Percentiles rank a stretch among this genome's conserved stretches.
Evolutionary conservation across 2,797 vertebrate genomes (phyloP).

Genomic region (Echiichthys vipera): DNA sequence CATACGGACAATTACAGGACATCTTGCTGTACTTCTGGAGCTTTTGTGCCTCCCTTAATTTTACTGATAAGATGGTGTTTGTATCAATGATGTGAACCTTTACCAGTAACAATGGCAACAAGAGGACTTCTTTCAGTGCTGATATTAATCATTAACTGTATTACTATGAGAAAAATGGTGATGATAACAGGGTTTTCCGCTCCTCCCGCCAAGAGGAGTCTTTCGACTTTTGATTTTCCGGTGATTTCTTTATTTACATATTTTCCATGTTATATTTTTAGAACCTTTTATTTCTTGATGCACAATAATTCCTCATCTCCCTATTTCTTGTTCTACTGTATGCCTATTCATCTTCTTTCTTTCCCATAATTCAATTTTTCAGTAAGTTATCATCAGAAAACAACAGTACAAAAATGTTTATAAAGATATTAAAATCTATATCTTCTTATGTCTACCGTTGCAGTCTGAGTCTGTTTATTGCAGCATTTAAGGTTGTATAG

Average conservation of each 20-base stretch:
- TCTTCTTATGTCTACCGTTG: slow-evolving; percentile 91
- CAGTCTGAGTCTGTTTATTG: slow-evolving; percentile 74
- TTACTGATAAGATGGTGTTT: slow-evolving; percentile 74
- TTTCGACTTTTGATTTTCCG: slow-evolving; percentile 64
- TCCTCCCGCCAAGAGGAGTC: slow-evolving; percentile 65
- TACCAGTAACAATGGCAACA: slow-evolving; percentile 66
- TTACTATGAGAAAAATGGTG: slow-evolving; percentile 81
- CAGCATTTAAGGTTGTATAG: background rate
- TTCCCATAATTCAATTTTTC: slow-evolving; percentile 79
- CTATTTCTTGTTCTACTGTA: slow-evolving; percentile 58
- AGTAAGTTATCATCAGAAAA: slow-evolving; percentile 83
- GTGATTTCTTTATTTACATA: slow-evolving; percentile 67
- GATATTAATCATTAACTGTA: slow-evolving; percentile 86
- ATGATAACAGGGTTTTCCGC: slow-evolving; percentile 87
- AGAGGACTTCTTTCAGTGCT: slow-evolving; percentile 77
- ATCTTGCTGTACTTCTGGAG: slow-evolving; percentile 67
- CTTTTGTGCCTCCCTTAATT: slow-evolving; percentile 74
- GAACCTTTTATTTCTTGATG: slow-evolving; percentile 72
- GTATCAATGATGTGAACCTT: slow-evolving; percentile 82
- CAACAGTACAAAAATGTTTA: slow-evolving; percentile 89
- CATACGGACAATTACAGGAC: slow-evolving; percentile 39
- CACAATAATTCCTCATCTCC: slow-evolving; percentile 75
- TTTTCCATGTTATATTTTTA: slow-evolving; percentile 79
- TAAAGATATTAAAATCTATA: slow-evolving; percentile 94
- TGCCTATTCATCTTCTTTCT: slow-evolving; percentile 63